Base-by-base conservation (phyloP, 2,888 invertebrate species). In the Cerastis rubricosa region DNA sequence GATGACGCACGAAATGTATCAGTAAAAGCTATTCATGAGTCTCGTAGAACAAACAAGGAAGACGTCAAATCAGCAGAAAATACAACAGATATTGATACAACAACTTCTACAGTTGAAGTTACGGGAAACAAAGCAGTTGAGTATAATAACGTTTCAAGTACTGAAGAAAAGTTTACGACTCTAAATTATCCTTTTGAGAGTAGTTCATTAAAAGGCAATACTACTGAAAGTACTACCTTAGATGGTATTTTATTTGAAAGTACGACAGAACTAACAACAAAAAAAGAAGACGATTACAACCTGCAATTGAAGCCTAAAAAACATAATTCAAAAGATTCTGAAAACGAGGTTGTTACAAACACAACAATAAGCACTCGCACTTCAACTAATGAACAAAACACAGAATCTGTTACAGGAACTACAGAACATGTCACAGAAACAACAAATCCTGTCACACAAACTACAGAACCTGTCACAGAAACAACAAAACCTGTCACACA, bases 1-100 rank as follows among this genome's bases (percentile, higher is more conserved):
- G 19, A 49, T 45, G 67, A 78, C 19, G 74, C 77, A 54, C 75
- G 61, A 78, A 89, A 87, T 67, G 81, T 88, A 54, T 84, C 84
- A 82, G 85, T 88, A 0, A 89, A 68, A 65, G 14, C 12, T 35
- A 45, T 71, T 29, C 5, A 71, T n/a, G 51, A 71, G 49, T 40
- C 14, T 61, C 81, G 82, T 7, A 74, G 59, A 73, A 71, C 11
- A 35, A 71, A 64, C 12, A 22, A 22, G n/a, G 29, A 74, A 17
- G 40, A 29, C 1, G 22, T 45, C 1, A 43, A 47, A 35, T 14
- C 45, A 25, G 7, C 19, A 17, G 61, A 9, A 51, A 71, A 45
- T 19, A 69, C 7, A 14, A 71, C 61, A 40, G 54, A 51, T 22
- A 68, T 4, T 49, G 40, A 45, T 25, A 22, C 9, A 43, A 68